Conservation (phyloP, 2,113 vertebrate species). For the Jaculus jaculus region DNA sequence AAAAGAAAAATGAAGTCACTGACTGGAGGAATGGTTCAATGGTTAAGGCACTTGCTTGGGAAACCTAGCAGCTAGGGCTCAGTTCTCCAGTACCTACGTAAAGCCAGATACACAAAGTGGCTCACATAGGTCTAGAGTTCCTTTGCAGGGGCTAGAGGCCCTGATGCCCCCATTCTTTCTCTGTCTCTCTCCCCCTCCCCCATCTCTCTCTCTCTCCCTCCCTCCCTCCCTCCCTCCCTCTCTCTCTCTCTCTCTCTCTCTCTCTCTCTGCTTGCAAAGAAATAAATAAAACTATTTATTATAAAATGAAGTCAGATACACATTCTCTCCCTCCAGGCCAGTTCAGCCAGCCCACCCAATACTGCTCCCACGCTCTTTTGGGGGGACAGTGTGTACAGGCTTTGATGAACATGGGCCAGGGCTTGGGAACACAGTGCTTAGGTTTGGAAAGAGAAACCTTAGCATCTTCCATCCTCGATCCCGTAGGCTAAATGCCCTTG, state of each 20-base stretch:
- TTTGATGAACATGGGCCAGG: not conserved
- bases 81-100: too few species aligned
- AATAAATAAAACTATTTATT: too few species aligned
- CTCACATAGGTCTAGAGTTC: too few species aligned
- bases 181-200: too few species aligned
- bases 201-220: not conserved
- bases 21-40: too few species aligned
- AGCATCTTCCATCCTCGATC: fast-evolving
- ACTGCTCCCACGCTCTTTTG: not conserved
- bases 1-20: too few species aligned
- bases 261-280: not conserved
- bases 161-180: too few species aligned
- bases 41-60: too few species aligned
- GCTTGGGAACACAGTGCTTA: not conserved
- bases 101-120: too few species aligned
- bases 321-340: not conserved
- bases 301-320: not conserved
- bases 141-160: too few species aligned
- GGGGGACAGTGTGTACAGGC: not conserved
- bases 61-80: too few species aligned
- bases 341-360: too few species aligned
- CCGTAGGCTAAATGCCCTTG: not conserved
- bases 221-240: not conserved
- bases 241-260: not conserved
- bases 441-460: not conserved